These are phyloP conservation scores for Bothrops jararaca DNA, from an alignment of 2,113 vertebrate species.

Conservation along the genomic window DNA sequence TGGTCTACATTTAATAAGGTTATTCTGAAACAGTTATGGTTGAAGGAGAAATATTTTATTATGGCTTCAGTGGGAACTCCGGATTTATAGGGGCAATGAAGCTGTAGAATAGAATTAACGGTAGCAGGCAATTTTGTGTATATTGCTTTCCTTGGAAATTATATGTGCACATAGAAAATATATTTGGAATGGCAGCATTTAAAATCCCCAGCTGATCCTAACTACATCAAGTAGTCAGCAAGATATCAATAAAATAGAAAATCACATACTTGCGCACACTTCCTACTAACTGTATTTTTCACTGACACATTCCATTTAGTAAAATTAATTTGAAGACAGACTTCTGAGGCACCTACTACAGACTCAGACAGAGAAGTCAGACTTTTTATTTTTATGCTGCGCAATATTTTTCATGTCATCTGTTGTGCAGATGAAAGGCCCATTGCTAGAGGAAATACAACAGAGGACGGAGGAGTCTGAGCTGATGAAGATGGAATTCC, in stretches of 20 bases:
- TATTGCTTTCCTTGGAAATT: neutral
- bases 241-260: neutral
- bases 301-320: neutral
- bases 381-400: neutral
- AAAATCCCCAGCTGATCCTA: neutral
- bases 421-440: constrained; percentile 74
- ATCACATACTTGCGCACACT: neutral
- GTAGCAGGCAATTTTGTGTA: neutral
- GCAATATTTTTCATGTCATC: constrained; percentile 27
- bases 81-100: neutral
- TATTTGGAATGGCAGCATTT: neutral
- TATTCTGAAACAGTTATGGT: neutral
- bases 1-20: neutral
- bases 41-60: constrained; percentile 6
- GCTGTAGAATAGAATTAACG: neutral
- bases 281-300: neutral
- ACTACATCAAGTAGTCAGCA: neutral
- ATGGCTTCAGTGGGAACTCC: neutral
- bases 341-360: constrained; percentile 3
- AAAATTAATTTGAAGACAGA: neutral
- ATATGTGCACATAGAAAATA: neutral
- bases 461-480: constrained; percentile 80
- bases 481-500: constrained; percentile 83
- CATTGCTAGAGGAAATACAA: constrained; percentile 77
- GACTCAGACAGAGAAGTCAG: neutral